Evolutionary conservation across 2,113 vertebrate species (phyloP).

Genomic region (Oxyruncus cristatus): DNA sequence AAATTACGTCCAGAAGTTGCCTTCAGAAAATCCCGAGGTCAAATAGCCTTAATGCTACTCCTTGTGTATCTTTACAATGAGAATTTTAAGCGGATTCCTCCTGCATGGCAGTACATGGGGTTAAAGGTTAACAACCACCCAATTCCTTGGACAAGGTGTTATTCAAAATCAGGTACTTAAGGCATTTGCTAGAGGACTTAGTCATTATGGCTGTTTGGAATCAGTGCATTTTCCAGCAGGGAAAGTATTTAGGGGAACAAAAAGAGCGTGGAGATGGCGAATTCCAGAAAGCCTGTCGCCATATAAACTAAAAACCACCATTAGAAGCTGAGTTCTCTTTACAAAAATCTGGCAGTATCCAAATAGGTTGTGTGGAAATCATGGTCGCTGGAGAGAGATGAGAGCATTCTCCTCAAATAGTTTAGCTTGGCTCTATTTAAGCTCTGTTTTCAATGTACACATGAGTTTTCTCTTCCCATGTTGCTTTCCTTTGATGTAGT

Average conservation of each 20-base stretch:
- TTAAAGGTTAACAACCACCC: constrained; percentile 81
- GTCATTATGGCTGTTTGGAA: constrained; percentile 51
- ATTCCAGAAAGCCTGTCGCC: constrained; percentile 53
- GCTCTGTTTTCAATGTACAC: not conserved
- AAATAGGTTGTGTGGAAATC: constrained; percentile 12
- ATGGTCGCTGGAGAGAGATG: not conserved
- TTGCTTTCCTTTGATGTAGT: constrained; percentile 17
- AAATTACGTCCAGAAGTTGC: not conserved
- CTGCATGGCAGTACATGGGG: constrained; percentile 38
- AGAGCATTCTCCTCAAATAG: not conserved
- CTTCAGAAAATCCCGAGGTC: constrained; percentile 55
- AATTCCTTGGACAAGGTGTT: constrained; percentile 67
- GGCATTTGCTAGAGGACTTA: constrained; percentile 72
- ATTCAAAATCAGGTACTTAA: constrained; percentile 73
- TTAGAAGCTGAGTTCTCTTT: constrained; percentile 15
- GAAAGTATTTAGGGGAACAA: constrained; percentile 65
- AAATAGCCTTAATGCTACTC: constrained; percentile 50
- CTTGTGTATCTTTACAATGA: constrained; percentile 39
- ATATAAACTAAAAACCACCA: constrained; percentile 39
- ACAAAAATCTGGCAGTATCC: constrained; percentile 23
- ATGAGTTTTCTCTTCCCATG: not conserved
- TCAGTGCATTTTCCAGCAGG: constrained; percentile 57
- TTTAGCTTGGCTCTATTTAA: not conserved
- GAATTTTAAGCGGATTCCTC: constrained; percentile 61
- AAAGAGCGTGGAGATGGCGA: constrained; percentile 12